These are phyloP conservation scores for Porites australiensis DNA, from an alignment of 64 coral and sea anemone genomes.

Conservation along the genomic window DNA sequence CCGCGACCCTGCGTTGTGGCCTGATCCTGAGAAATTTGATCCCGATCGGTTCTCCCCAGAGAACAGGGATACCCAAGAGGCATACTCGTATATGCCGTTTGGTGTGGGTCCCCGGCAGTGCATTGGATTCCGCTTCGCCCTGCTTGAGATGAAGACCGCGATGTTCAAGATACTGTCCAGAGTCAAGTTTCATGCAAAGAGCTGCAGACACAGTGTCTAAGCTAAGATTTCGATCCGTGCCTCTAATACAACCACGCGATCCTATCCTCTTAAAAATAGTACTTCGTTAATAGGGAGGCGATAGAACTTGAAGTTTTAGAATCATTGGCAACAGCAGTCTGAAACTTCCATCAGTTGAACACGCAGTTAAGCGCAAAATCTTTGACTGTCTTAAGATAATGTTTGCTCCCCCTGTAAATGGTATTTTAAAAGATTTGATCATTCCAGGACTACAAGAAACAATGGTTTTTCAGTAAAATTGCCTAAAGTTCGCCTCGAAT, in stretches of 20 bases:
- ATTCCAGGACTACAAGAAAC: too few relatives aligned
- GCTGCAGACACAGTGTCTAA: neutral
- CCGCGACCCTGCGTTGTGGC: neutral
- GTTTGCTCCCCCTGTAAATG: too few relatives aligned
- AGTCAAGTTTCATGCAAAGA: constrained; percentile 7
- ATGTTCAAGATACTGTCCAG: constrained; percentile 10
- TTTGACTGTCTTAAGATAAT: too few relatives aligned
- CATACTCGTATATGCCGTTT: constrained; percentile 37
- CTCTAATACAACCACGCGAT: constrained; percentile 2
- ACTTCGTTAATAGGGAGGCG: neutral
- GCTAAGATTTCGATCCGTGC: neutral
- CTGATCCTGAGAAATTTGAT: constrained; percentile 17
- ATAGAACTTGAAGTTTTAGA: too few relatives aligned
- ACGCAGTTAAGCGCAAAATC: too few relatives aligned
- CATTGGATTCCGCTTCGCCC: constrained; percentile 22
- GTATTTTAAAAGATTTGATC: too few relatives aligned
- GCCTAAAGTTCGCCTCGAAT: too few relatives aligned
- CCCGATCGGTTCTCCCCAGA: constrained; percentile 17
- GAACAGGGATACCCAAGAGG: neutral
- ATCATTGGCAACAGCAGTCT: too few relatives aligned
- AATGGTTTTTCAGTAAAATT: too few relatives aligned
- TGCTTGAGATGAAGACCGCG: constrained; percentile 31
- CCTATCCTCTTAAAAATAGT: constrained; percentile 20
- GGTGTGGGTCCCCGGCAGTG: constrained; percentile 31
- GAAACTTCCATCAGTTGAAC: too few relatives aligned